A percentile compares a stretch with the other conserved stretches of the same genome.
Conservation (phyloP, 2,113 vertebrate genomes). For the Proterorhinus semilunaris region DNA sequence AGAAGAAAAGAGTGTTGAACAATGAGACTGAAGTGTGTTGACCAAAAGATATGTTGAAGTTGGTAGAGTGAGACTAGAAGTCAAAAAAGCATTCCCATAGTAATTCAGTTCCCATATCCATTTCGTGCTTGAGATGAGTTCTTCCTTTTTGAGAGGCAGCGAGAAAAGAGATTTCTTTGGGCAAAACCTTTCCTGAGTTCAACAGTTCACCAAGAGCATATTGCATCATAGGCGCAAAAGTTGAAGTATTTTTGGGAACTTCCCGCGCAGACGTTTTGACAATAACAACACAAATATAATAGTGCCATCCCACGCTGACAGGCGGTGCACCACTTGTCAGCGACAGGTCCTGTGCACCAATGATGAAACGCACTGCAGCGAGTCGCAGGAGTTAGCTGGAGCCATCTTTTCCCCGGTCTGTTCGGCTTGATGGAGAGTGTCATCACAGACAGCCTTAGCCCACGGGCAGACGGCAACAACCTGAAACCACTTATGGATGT, state of each 20-base stretch:
- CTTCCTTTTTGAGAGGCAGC: no score
- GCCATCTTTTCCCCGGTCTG: constrained; percentile 44
- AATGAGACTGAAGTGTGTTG: constrained; percentile 30
- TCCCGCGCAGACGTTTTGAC: not conserved
- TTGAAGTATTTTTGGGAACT: not conserved
- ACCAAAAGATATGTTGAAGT: not conserved
- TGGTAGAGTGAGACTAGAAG: not conserved
- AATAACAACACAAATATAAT: not conserved
- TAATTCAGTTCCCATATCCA: no score
- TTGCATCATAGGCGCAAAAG: not conserved
- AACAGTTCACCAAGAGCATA: not conserved
- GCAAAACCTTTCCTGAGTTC: not conserved
- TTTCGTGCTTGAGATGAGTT: no score
- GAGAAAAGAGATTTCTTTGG: no score
- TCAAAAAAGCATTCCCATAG: not conserved
- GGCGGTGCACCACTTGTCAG: not conserved
- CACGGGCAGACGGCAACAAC: constrained; percentile 67
- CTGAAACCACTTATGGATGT: constrained; percentile 60
- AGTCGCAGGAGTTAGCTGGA: constrained; percentile 26
- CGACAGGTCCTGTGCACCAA: constrained; percentile 45
- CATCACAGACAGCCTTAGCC: constrained; percentile 63
- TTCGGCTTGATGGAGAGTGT: constrained; percentile 60
- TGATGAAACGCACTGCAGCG: constrained; percentile 68
- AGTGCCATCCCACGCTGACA: not conserved
- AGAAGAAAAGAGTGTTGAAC: constrained; percentile 55